Base-by-base conservation (phyloP, 53 echinoderm and acorn worm species). In the Zoroaster sp. region DNA sequence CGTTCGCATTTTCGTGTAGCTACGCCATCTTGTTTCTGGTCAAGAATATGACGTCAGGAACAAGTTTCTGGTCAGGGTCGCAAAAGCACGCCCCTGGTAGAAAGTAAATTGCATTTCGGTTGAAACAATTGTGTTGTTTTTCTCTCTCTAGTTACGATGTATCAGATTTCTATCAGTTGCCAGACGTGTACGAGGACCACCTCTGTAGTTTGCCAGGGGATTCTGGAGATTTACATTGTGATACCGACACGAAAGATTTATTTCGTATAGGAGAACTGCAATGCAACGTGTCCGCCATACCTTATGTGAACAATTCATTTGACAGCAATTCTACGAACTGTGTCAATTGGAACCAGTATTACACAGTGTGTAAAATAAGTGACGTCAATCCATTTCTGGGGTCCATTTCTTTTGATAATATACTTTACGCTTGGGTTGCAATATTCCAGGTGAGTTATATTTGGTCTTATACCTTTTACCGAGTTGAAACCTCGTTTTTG, bases 351-450 rank as follows among this genome's bases (percentile, higher is more conserved):
- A 99, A 99, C 93, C 93, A 91, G 92, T 99, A 96, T 90, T 99
- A 99, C 71, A 94, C 95, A 6, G 34, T 53, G 40, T 99, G 99
- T 87, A 52, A 75, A 59, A 93, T 39, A 47, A 96, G 93, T 40
- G 88, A 91, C 3, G 34, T 78, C 11, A 99, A 99, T 75, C 99
- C 99, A 18, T 99, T 96, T 88, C 80, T 99, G 44, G 92, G 88
- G 88, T 94, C 98, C 63, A 99, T 99, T 69, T 95, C 95, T 20
- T 99, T 99, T 87, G 99, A 99, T 90, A 99, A 99, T 92, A 99
- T 99, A 89, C 92, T 99, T 72, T 96, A 96, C 70, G 99, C 99
- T 34, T 99, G 96, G 99, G 94, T 99, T 34, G 99, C 99, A 35
- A 99, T 99, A 49, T 99, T 99, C 87, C 99, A 99, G 99, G 99